phyloP scores from a whole-genome alignment of 2,888 invertebrate species.

The Ectropis crepuscularia region DNA sequence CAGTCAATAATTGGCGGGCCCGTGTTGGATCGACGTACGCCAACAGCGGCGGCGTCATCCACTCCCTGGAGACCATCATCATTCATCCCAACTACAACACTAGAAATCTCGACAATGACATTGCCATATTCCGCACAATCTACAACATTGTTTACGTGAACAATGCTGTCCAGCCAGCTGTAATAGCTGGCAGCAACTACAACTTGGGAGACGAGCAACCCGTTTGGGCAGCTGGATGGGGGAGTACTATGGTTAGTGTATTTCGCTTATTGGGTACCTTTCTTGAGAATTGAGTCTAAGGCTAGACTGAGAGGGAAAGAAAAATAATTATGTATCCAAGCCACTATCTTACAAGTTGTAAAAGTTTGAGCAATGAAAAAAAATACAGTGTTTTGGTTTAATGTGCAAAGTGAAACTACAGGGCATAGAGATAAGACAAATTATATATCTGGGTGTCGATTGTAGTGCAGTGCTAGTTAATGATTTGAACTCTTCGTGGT shows the following conservation, averaged over 20 bases:
- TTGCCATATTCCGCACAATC: constrained; percentile 48
- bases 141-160: constrained; percentile 36
- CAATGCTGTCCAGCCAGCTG: constrained; percentile 43
- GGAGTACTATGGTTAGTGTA: constrained; percentile 50
- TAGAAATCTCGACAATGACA: constrained; percentile 45
- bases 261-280: background rate
- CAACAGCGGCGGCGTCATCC: constrained; percentile 53
- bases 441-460: too few species aligned
- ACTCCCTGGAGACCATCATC: constrained; percentile 36
- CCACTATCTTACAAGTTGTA: too few species aligned
- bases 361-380: too few species aligned
- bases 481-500: too few species aligned
- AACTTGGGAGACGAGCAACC: constrained; percentile 50
- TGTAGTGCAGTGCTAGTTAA: too few species aligned
- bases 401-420: too few species aligned
- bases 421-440: too few species aligned
- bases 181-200: constrained; percentile 57
- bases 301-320: too few species aligned
- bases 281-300: background rate
- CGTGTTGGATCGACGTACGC: constrained; percentile 53
- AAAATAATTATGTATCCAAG: too few species aligned
- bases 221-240: constrained; percentile 64
- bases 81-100: constrained; percentile 47
- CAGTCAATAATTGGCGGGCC: constrained; percentile 44
- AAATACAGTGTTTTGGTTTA: too few species aligned